Evolutionary conservation across 2,797 vertebrate genomes (phyloP).

Genomic region (Premnoplex brunnescens): DNA sequence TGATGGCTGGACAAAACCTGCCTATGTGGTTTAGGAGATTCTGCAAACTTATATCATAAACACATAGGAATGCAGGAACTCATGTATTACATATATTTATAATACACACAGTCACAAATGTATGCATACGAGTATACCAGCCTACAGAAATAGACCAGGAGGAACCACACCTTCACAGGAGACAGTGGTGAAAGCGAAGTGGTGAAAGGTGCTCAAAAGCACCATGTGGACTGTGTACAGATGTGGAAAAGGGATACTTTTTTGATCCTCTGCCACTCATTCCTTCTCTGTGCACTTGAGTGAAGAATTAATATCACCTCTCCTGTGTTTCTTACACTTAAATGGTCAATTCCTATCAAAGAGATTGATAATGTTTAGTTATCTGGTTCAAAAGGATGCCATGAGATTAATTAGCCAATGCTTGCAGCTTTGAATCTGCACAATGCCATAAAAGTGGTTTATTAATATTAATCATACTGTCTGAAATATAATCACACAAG

Average conservation of each 20-base stretch:
- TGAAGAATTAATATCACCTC: neutral
- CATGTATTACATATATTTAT: neutral
- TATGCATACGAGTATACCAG: neutral
- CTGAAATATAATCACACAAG: neutral
- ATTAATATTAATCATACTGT: neutral
- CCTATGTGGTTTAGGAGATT: neutral
- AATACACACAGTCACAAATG: neutral
- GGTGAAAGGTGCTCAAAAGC: neutral
- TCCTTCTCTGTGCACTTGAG: neutral
- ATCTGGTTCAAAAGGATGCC: neutral
- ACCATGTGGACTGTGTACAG: neutral
- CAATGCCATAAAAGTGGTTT: neutral
- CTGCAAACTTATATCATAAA: neutral
- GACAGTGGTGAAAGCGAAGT: neutral
- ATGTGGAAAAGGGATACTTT: neutral
- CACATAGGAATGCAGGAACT: neutral
- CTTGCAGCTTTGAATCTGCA: neutral
- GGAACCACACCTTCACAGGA: neutral
- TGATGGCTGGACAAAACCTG: neutral
- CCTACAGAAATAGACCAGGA: neutral
- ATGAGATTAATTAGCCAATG: neutral
- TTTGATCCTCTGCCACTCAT: neutral
- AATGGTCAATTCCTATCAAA: neutral
- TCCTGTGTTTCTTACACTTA: neutral
- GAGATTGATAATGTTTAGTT: neutral